Evolutionary conservation across 2,888 invertebrate genomes (phyloP).

Genomic region (Leptothorax acervorum): DNA sequence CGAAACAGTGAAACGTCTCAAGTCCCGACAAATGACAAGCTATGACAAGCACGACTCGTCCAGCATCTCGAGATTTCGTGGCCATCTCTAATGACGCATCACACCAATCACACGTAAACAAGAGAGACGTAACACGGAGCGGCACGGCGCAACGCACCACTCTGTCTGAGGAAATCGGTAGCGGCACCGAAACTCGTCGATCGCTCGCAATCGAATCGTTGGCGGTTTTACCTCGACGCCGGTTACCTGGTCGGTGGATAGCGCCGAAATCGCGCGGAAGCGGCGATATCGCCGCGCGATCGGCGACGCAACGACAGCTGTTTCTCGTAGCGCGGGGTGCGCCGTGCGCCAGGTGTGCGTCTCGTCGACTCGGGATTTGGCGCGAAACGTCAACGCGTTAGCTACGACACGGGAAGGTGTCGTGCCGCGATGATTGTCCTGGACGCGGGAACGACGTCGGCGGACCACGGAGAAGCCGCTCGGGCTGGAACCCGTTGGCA

Average conservation of each 20-base stretch:
- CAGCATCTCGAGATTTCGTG: not conserved
- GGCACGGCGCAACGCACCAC: too few species aligned
- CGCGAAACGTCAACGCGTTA: conserved; percentile 74
- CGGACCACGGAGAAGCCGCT: not conserved
- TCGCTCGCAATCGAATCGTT: not conserved
- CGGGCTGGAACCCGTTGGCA: not conserved
- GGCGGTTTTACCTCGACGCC: not conserved
- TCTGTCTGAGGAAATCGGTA: too few species aligned
- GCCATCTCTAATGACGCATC: not conserved
- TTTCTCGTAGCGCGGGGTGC: conserved; percentile 67
- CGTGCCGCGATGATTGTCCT: conserved; percentile 23
- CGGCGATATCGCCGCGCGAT: conserved; percentile 12
- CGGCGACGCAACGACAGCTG: conserved; percentile 75
- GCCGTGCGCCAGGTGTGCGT: conserved; percentile 78
- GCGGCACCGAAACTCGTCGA: too few species aligned
- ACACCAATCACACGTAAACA: conserved; percentile 22
- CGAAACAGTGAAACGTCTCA: not conserved
- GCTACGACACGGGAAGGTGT: not conserved
- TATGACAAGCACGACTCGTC: not conserved
- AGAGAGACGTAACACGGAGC: conserved; percentile 1
- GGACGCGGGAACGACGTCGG: conserved; percentile 10
- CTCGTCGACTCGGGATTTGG: conserved; percentile 72
- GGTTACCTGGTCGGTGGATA: not conserved
- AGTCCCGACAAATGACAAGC: not conserved
- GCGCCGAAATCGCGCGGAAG: not conserved